phyloP scores from a whole-genome alignment of 1,140 invertebrate species.

The Littorina saxatilis region DNA sequence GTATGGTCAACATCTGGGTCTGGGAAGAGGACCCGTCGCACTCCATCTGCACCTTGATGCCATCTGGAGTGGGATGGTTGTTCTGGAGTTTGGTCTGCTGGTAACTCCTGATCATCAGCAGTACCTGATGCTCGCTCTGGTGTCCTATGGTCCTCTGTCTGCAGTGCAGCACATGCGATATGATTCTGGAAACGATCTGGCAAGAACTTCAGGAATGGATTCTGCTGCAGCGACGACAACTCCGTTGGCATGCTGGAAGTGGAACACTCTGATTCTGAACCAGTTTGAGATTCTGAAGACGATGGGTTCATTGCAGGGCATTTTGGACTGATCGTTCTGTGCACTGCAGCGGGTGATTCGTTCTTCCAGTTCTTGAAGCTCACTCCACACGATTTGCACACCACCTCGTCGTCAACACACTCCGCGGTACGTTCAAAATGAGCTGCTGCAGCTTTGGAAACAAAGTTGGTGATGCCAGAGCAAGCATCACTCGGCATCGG shows the following conservation, averaged over 20 bases:
- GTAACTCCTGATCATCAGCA: too few relatives aligned
- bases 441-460: slow-evolving; percentile 5
- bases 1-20: not conserved
- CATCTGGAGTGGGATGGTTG: not conserved
- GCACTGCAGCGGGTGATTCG: slow-evolving; percentile 6
- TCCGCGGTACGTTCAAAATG: slow-evolving; percentile 4
- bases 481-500: slow-evolving; percentile 11
- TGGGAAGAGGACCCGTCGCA: not conserved
- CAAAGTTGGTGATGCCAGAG: not conserved
- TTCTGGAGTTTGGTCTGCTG: not conserved
- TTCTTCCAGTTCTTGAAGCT: not conserved
- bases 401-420: not conserved
- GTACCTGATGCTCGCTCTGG: too few relatives aligned
- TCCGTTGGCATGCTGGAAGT: too few relatives aligned
- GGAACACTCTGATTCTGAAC: too few relatives aligned
- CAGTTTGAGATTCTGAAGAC: too few relatives aligned
- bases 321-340: not conserved
- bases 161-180: too few relatives aligned
- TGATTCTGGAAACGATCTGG: not conserved
- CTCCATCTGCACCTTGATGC: not conserved
- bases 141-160: too few relatives aligned
- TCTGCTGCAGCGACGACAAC: not conserved
- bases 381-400: slow-evolving; percentile 5
- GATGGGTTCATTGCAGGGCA: not conserved
- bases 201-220: not conserved